Evolutionary conservation across 2,888 invertebrate genomes (phyloP).

Genomic region (Congeria kusceri): DNA sequence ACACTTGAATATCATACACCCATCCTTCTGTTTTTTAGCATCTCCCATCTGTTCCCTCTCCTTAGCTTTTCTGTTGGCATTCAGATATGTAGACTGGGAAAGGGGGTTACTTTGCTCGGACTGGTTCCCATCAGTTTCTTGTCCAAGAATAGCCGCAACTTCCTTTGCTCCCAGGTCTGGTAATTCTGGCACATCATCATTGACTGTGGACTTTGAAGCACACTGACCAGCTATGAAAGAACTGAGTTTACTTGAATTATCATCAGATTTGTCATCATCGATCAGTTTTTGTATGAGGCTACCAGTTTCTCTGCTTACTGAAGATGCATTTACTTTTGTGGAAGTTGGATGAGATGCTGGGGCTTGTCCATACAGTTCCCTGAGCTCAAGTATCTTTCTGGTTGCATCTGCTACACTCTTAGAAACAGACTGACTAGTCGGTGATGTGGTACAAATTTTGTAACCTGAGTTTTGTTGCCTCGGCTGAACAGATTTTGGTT

Average conservation of each 20-base stretch:
- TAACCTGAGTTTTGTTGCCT: background rate
- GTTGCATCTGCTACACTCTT: conserved; percentile 49
- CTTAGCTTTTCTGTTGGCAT: conserved; percentile 59
- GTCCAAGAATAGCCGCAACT: conserved; percentile 43
- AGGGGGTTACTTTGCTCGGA: background rate
- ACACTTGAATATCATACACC: background rate
- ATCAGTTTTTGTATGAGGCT: background rate
- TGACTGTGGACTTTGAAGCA: background rate
- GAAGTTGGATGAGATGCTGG: background rate
- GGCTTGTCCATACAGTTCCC: conserved; percentile 40
- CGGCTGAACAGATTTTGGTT: background rate
- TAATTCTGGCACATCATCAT: conserved; percentile 44
- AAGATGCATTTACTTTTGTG: background rate
- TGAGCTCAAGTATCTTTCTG: conserved; percentile 44
- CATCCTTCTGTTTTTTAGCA: background rate
- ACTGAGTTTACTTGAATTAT: background rate
- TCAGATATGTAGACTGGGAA: conserved; percentile 53
- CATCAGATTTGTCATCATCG: background rate
- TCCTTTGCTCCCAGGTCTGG: conserved; percentile 59
- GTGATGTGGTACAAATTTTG: conserved; percentile 12
- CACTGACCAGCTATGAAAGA: background rate
- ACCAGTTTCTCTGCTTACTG: background rate
- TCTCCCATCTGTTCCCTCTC: conserved; percentile 45
- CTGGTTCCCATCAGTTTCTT: conserved; percentile 19
- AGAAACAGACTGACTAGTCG: conserved; percentile 17